Evolutionary conservation across 2,113 vertebrate species (phyloP).

Genomic region (Tursiops truncatus): DNA sequence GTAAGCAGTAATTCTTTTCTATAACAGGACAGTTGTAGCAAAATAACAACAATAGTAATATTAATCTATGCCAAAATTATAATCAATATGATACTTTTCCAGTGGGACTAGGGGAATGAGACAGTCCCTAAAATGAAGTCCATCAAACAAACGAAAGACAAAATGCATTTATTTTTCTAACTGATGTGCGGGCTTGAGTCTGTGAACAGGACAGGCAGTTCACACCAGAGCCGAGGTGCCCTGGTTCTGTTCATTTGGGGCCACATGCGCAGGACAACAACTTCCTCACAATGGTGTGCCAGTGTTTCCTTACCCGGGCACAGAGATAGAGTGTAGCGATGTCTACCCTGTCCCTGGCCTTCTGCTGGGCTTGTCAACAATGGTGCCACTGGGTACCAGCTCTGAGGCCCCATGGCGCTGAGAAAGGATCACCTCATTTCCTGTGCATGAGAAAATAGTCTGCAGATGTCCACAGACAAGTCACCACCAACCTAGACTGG

Average conservation of each 20-base stretch:
- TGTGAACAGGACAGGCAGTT: neutral
- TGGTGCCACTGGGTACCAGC: constrained; percentile 55
- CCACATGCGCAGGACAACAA: neutral
- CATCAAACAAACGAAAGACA: neutral
- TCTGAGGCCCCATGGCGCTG: neutral
- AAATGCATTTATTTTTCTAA: neutral
- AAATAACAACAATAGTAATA: neutral
- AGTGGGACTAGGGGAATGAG: neutral
- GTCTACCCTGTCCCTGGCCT: neutral
- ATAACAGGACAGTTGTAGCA: neutral
- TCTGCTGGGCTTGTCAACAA: constrained; percentile 22
- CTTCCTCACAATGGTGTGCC: neutral
- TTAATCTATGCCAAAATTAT: constrained; percentile 8
- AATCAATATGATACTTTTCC: neutral
- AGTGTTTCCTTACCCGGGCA: neutral
- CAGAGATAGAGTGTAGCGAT: neutral
- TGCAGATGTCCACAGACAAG: neutral
- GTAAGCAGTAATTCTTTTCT: neutral
- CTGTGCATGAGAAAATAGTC: neutral
- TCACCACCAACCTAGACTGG: neutral
- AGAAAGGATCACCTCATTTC: constrained; percentile 6
- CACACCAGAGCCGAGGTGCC: neutral
- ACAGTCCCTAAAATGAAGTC: neutral
- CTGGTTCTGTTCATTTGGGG: constrained; percentile 15
- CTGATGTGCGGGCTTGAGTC: neutral